Percentiles rank a stretch among this genome's conserved stretches.
Conservation (phyloP, 1,140 invertebrate genomes). For the Ceratosolen solmsi region DNA sequence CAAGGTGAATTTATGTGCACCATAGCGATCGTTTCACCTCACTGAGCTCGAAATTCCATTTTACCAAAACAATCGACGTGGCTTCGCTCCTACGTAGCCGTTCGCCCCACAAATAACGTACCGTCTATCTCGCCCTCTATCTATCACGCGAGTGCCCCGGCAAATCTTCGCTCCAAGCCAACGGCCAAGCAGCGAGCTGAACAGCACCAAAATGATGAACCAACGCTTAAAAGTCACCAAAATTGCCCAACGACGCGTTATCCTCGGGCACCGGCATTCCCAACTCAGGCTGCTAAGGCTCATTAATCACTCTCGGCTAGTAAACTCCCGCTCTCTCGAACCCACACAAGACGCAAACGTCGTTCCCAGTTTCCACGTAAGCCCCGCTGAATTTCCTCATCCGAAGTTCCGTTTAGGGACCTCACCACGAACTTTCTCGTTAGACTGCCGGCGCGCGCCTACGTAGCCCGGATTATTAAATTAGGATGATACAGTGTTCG, state of each 20-base stretch:
- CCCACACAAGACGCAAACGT: neutral
- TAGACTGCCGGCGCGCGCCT: neutral
- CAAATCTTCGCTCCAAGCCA: neutral
- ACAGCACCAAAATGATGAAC: neutral
- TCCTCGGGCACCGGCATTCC: neutral
- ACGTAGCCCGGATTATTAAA: constrained; percentile 60
- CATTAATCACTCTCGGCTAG: constrained; percentile 16
- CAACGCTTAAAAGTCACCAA: neutral
- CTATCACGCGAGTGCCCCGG: neutral
- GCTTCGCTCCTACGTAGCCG: neutral
- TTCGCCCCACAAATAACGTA: neutral
- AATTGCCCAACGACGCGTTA: neutral
- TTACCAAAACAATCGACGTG: neutral
- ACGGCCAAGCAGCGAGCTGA: neutral
- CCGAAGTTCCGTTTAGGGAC: constrained; percentile 34
- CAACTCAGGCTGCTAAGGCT: neutral
- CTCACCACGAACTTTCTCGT: neutral
- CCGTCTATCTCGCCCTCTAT: too few relatives aligned
- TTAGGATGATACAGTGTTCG: constrained; percentile 64
- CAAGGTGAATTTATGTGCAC: too few relatives aligned
- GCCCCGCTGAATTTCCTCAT: constrained; percentile 30
- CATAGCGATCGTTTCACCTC: too few relatives aligned
- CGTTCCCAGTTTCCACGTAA: neutral
- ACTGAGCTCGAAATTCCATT: too few relatives aligned
- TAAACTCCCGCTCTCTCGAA: neutral